Conservation (phyloP, 2,113 vertebrate species). For the Procavia capensis region DNA sequence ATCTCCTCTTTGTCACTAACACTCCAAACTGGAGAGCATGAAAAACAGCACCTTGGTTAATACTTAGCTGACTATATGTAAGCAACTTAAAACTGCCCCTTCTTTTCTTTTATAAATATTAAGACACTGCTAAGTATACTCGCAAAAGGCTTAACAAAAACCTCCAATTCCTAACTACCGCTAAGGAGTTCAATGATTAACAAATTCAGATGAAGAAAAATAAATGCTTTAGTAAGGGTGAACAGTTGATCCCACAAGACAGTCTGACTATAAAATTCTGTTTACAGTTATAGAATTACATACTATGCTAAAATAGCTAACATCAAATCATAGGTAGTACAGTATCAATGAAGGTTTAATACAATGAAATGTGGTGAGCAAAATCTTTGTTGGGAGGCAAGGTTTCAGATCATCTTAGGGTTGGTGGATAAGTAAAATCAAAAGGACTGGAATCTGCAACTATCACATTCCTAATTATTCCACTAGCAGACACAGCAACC, state of each 20-base stretch:
- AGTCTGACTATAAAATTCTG: conserved; percentile 36
- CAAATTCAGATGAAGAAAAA: conserved; percentile 61
- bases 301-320: conserved; percentile 25
- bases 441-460: conserved; percentile 38
- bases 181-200: background rate
- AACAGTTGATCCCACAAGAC: background rate
- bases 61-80: conserved; percentile 23
- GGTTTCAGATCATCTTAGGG: background rate
- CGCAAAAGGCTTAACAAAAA: conserved; percentile 42
- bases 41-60: conserved; percentile 1
- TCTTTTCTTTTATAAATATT: conserved; percentile 43
- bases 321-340: background rate
- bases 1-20: conserved; percentile 47
- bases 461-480: conserved; percentile 41
- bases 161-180: conserved; percentile 23
- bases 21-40: conserved; percentile 28
- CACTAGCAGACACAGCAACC: background rate
- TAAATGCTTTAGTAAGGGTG: conserved; percentile 16
- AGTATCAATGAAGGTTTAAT: conserved; percentile 44
- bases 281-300: conserved; percentile 52
- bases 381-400: conserved; percentile 52
- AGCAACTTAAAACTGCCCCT: conserved; percentile 9
- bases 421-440: conserved; percentile 46
- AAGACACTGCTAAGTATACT: background rate
- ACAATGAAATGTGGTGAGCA: conserved; percentile 41